Evolutionary conservation across 2,797 vertebrate species (phyloP).

Genomic region (Hephaestus fuliginosus): DNA sequence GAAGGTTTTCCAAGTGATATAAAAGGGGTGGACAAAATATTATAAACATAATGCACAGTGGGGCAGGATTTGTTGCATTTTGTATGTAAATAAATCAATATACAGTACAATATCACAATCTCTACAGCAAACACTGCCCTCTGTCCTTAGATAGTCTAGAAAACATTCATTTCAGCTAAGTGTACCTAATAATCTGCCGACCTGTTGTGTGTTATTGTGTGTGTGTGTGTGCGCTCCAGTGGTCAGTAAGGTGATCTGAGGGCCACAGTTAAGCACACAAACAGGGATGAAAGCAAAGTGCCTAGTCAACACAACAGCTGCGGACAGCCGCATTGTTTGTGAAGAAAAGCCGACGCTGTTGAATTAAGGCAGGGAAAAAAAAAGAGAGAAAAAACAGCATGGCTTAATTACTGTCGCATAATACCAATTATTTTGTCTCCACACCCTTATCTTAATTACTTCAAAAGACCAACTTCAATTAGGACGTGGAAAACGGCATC

Average conservation of each 20-base stretch:
- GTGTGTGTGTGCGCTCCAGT: constrained; percentile 16
- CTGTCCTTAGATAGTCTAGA: neutral
- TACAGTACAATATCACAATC: too few species aligned
- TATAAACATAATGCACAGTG: neutral
- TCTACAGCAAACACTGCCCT: neutral
- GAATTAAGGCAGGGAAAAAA: constrained; percentile 65
- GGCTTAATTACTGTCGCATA: constrained; percentile 87
- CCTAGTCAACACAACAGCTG: constrained; percentile 70
- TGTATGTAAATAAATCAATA: too few species aligned
- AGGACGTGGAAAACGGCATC: constrained; percentile 82
- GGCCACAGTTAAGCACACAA: constrained; percentile 55
- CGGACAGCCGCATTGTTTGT: constrained; percentile 76
- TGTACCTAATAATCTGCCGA: neutral
- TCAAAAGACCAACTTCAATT: constrained; percentile 89
- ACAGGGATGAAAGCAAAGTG: constrained; percentile 72
- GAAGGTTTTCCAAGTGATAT: neutral
- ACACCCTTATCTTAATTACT: constrained; percentile 88
- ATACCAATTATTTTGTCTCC: constrained; percentile 88
- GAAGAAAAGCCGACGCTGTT: constrained; percentile 75
- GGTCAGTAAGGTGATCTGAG: constrained; percentile 72
- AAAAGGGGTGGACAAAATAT: neutral
- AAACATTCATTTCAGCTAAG: neutral
- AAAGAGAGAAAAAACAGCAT: constrained; percentile 54
- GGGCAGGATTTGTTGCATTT: neutral
- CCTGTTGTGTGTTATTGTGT: neutral